Evolutionary conservation across 2,797 vertebrate species (phyloP), one percentile per base, ranked within the genome.

Genomic region (Neosilurus mollespiculum): DNA sequence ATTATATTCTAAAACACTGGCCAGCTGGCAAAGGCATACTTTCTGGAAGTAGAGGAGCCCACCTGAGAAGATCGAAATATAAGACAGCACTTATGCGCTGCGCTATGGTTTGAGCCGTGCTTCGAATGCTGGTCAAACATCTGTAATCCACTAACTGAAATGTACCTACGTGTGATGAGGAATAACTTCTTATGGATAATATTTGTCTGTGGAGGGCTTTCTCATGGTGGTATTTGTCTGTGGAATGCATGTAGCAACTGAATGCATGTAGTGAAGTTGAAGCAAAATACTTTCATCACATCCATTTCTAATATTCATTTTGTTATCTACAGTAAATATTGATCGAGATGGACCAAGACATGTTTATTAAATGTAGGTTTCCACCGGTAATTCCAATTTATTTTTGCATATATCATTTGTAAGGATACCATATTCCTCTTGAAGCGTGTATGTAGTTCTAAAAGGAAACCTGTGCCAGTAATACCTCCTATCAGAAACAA

Each of bases 21-120:
- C 83, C 79, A 73, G 85, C 78, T 78, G 78, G 49, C 71, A 18
- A 11, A 51, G 34, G 20, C 56, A 59, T 53, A 83, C 84, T 84
- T 88, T 80, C 82, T 84, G 79, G 78, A 88, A 87, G 43, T 69
- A 69, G 78, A 82, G 65, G 66, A 89, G 81, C 61, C 87, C 84
- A 87, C 84, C 83, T 87, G 85, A 88, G 86, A 72, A 84, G 85
- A 76, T 81, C 70, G 83, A 87, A 88, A 86, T 79, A 70, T 80
- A 83, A 88, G 86, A 86, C 80, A 75, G 75, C 59, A 84, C 86
- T 86, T 84, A 54, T 77, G 78, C 70, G 1, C 84, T 51, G 26
- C 59, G 75, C 84, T 84, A 59, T 81, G 82, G 84, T 80, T 80
- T 65, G 78, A 82, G 81, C 75, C 37, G 80, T 62, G 69, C 58